Conservation (phyloP, 35 echinoderm and acorn worm species). For the Hemicentrotus pulcherrimus region DNA sequence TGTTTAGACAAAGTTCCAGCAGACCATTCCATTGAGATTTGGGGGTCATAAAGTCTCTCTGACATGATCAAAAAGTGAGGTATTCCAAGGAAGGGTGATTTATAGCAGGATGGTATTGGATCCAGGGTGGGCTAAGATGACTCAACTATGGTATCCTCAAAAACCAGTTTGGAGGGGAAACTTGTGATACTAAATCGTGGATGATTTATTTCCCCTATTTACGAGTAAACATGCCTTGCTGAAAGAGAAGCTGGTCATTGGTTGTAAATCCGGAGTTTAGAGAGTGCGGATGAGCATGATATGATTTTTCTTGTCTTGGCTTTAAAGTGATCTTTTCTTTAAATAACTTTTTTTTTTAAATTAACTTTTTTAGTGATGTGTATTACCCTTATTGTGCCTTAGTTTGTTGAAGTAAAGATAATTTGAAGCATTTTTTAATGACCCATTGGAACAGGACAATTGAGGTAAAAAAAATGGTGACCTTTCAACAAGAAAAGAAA, state of each 20-base stretch:
- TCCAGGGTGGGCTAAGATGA: neutral
- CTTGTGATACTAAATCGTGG: neutral
- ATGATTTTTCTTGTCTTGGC: neutral
- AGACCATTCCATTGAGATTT: neutral
- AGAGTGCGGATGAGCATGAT: neutral
- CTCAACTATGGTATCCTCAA: neutral
- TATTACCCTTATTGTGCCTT: neutral
- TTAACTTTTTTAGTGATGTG: neutral
- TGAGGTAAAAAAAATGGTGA: no score
- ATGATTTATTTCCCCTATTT: neutral
- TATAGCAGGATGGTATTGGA: neutral
- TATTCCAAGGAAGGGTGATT: neutral
- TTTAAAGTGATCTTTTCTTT: neutral
- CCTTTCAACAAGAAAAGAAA: no score
- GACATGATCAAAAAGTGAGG: neutral
- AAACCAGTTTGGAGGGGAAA: neutral
- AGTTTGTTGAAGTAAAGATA: no score
- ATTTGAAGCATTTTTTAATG: no score
- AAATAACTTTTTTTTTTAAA: neutral
- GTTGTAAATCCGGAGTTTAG: neutral
- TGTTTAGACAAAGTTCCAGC: neutral
- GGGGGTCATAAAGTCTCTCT: neutral
- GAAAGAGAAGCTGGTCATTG: neutral
- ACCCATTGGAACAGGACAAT: no score
- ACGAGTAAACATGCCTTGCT: neutral